Evolutionary conservation across 2,113 vertebrate species (phyloP).

Genomic region (Crotalus helleri): DNA sequence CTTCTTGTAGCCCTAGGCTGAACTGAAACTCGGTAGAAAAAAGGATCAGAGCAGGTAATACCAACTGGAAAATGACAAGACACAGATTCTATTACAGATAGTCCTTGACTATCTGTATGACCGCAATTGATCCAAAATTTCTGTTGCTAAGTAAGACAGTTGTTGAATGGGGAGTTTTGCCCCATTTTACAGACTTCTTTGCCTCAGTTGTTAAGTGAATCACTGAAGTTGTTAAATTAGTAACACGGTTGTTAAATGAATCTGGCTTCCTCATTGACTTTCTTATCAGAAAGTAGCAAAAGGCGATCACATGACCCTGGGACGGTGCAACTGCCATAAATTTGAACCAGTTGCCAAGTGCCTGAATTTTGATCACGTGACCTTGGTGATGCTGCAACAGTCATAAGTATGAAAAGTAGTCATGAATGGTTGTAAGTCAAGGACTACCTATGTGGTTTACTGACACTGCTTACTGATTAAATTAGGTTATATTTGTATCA

Average conservation of each 20-base stretch:
- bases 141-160: background rate
- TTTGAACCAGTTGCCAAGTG: too few species aligned
- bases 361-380: background rate
- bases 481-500: background rate
- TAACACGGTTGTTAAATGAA: background rate
- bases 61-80: background rate
- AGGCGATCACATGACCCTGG: background rate
- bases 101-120: background rate
- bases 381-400: background rate
- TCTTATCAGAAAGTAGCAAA: background rate
- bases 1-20: background rate
- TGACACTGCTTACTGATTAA: background rate
- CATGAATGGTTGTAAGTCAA: background rate
- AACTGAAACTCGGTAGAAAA: background rate
- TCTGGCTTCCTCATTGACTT: background rate
- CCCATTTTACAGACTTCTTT: background rate
- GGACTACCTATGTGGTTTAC: background rate
- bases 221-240: background rate
- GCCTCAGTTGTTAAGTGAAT: background rate
- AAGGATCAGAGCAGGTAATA: background rate
- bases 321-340: too few species aligned
- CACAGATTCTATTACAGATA: background rate
- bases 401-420: background rate
- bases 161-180: background rate
- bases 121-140: background rate